Conservation (phyloP, 2,113 vertebrate genomes). For the Periophthalmodon schlosseri region DNA sequence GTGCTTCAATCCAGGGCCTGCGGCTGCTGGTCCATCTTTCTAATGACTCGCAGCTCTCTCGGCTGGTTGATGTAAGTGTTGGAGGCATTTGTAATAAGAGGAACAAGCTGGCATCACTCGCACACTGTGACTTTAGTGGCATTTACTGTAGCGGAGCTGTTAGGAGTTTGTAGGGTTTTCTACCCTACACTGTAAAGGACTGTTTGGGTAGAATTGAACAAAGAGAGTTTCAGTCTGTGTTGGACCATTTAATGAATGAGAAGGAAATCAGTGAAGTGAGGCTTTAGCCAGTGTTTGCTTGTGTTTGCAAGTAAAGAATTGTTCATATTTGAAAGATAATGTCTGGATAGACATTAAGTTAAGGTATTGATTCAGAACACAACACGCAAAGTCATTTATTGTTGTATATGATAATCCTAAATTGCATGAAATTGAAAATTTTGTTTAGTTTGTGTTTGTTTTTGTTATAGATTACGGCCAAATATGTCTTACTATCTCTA, state of each 20-base stretch:
- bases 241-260: background rate
- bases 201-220: background rate
- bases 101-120: constrained; percentile 28
- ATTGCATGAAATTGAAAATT: too few relatives aligned
- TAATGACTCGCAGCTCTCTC: constrained; percentile 37
- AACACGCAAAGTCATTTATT: background rate
- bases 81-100: constrained; percentile 42
- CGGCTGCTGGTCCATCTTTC: constrained; percentile 30
- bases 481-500: too few relatives aligned
- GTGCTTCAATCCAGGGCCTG: constrained; percentile 33
- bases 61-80: constrained; percentile 35
- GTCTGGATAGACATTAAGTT: background rate
- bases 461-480: too few relatives aligned
- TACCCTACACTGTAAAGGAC: background rate
- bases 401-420: too few relatives aligned
- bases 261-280: background rate
- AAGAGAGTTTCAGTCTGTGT: background rate
- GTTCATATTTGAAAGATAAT: background rate
- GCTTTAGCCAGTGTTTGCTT: background rate
- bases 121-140: constrained; percentile 16
- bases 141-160: constrained; percentile 19
- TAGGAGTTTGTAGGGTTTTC: constrained; percentile 2
- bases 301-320: background rate
- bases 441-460: background rate
- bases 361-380: background rate